Conservation (phyloP, 2,797 vertebrate genomes). For the Ctenopoma multispine region DNA sequence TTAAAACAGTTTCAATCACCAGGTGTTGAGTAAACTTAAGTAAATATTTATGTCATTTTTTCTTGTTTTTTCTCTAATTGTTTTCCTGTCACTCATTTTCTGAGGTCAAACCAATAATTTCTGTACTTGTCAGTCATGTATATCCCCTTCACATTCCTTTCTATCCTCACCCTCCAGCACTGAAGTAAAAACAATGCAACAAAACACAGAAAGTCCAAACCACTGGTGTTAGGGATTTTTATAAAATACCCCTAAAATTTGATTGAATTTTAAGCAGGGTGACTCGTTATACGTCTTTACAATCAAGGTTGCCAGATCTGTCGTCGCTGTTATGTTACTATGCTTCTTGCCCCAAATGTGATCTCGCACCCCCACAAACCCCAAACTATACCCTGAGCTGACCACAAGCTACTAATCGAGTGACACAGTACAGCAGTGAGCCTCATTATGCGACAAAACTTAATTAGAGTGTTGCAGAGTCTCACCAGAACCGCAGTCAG, state of each 20-base stretch:
- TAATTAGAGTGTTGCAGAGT: slow-evolving; percentile 80
- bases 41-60: too few species aligned
- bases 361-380: slow-evolving; percentile 80
- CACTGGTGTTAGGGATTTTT: slow-evolving; percentile 28
- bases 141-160: slow-evolving; percentile 36
- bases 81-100: slow-evolving; percentile 38
- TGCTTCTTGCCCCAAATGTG: slow-evolving; percentile 68
- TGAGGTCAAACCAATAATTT: slow-evolving; percentile 43
- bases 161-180: slow-evolving; percentile 36
- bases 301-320: slow-evolving; percentile 50
- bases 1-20: slow-evolving; percentile 1
- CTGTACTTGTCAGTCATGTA: neutral
- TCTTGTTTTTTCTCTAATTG: slow-evolving; percentile 12
- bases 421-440: slow-evolving; percentile 70
- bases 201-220: slow-evolving; percentile 19
- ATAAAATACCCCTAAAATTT: slow-evolving; percentile 48
- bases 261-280: slow-evolving; percentile 65
- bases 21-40: too few species aligned
- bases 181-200: slow-evolving; percentile 53
- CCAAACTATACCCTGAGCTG: slow-evolving; percentile 74
- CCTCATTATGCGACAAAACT: slow-evolving; percentile 78
- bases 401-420: slow-evolving; percentile 79
- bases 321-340: slow-evolving; percentile 57
- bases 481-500: slow-evolving; percentile 77
- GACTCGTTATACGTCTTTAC: slow-evolving; percentile 35